Percentiles rank a stretch among this genome's conserved stretches.
These are phyloP conservation scores for Phoxinus phoxinus DNA, from an alignment of 2,113 vertebrate genomes.

Conservation along the genomic window DNA sequence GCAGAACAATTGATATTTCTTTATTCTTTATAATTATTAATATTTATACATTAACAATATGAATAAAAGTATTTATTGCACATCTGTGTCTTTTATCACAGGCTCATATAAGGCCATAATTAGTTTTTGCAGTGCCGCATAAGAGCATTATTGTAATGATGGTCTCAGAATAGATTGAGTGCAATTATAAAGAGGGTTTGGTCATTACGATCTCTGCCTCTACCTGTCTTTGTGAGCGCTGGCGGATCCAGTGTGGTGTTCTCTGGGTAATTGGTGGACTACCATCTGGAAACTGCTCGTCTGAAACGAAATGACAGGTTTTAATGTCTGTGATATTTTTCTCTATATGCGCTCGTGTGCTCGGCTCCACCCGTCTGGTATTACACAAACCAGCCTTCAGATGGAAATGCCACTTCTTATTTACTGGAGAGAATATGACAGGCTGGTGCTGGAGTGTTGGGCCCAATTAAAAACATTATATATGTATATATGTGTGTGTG, in stretches of 20 bases:
- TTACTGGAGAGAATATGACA: neutral
- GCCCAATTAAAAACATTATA: neutral
- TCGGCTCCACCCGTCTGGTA: constrained; percentile 23
- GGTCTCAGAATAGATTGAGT: neutral
- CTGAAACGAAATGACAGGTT: constrained; percentile 31
- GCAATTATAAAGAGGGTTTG: neutral
- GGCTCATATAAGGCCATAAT: neutral
- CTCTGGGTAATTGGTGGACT: constrained; percentile 26
- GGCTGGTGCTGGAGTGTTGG: neutral
- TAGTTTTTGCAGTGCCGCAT: neutral
- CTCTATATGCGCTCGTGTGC: neutral
- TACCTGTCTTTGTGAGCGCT: neutral
- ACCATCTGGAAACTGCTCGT: constrained; percentile 24
- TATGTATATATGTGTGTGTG: no score
- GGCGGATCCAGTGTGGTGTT: neutral
- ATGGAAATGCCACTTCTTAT: constrained; percentile 1
- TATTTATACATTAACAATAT: neutral
- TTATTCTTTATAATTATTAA: neutral
- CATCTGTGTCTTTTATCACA: neutral
- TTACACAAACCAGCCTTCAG: constrained; percentile 20
- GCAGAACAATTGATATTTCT: neutral
- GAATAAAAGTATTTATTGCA: neutral
- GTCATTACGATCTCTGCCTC: neutral
- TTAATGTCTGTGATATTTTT: constrained; percentile 14
- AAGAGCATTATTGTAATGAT: neutral